Conservation (phyloP, 2,113 vertebrate genomes). For the Ageneiosus marmoratus region DNA sequence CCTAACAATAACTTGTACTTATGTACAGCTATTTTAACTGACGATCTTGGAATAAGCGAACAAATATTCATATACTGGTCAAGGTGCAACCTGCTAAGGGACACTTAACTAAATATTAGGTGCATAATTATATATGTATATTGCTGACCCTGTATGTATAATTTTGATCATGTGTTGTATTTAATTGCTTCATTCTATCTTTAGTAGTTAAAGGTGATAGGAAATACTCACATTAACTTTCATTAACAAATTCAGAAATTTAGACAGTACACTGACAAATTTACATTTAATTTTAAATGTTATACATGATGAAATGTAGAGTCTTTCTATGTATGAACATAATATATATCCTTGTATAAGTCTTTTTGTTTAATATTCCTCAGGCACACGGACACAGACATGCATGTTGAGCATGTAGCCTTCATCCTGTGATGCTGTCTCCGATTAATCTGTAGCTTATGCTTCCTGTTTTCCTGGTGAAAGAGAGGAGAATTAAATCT, state of each 20-base stretch:
- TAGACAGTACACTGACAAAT: neutral
- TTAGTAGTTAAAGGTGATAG: neutral
- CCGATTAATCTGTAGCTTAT: constrained; percentile 28
- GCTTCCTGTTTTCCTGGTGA: constrained; percentile 24
- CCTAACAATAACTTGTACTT: no score
- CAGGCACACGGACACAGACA: neutral
- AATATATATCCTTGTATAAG: neutral
- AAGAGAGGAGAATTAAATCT: constrained; percentile 36
- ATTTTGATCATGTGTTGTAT: neutral
- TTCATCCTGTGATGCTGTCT: constrained; percentile 3
- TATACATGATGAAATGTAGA: neutral
- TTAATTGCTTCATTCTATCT: neutral
- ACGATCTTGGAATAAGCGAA: no score
- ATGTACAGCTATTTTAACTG: no score
- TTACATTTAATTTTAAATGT: neutral
- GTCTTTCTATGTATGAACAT: no score
- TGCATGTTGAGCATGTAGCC: neutral
- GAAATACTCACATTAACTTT: constrained; percentile 1
- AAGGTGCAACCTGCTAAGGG: no score
- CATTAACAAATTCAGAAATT: neutral
- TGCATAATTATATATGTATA: no score
- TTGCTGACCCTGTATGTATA: no score
- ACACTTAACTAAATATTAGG: no score
- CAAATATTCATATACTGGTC: no score
- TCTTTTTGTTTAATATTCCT: constrained; percentile 14